Evolutionary conservation across 92 coral and sea anemone genomes (phyloP).

Genomic region (Phymanthus crucifer): DNA sequence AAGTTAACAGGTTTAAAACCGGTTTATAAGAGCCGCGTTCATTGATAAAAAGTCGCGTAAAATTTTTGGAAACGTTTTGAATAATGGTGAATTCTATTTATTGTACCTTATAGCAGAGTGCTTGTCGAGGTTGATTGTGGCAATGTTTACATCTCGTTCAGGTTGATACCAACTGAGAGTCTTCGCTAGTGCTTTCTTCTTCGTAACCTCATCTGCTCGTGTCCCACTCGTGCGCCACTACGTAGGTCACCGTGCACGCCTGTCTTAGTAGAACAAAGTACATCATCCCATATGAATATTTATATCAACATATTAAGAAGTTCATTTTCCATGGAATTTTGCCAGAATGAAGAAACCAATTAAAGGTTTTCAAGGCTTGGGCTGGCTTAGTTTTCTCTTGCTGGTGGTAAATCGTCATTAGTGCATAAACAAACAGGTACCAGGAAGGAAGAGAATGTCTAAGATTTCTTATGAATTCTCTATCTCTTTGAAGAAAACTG

Average conservation of each 20-base stretch:
- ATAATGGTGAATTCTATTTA: background rate
- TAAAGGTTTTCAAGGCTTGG: background rate
- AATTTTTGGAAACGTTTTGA: background rate
- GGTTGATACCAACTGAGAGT: no score
- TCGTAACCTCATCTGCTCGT: no score
- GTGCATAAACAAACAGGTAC: slow-evolving; percentile 3
- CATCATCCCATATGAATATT: background rate
- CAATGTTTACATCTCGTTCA: no score
- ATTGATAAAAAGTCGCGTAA: background rate
- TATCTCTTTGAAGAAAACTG: background rate
- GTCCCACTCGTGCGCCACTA: no score
- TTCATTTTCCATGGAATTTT: background rate
- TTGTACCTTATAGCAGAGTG: background rate
- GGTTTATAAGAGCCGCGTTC: background rate
- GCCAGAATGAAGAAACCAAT: background rate
- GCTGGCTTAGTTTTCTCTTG: background rate
- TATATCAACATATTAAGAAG: background rate
- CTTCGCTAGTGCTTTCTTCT: no score
- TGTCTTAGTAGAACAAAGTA: background rate
- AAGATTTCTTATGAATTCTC: background rate
- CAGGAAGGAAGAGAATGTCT: background rate
- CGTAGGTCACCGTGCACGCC: background rate
- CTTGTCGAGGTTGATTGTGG: background rate
- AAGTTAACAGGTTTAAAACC: background rate
- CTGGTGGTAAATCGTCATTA: background rate